phyloP scores from a whole-genome alignment of 1,140 invertebrate genomes.

The Drosophila serrata region DNA sequence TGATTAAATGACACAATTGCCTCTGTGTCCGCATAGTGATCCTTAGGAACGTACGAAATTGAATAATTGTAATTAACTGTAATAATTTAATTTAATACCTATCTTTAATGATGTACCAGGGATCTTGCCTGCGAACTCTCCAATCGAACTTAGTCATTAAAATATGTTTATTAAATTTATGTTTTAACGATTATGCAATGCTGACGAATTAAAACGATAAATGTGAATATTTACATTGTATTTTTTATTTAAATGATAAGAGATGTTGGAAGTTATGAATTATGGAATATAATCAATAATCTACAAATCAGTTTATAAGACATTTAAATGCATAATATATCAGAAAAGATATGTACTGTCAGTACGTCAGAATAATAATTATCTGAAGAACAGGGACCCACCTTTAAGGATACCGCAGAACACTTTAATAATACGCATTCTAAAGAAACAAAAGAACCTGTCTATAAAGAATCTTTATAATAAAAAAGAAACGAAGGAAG shows the following conservation, averaged over 20 bases:
- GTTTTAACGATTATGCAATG: slow-evolving; percentile 53
- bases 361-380: background rate
- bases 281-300: too few species aligned
- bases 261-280: too few species aligned
- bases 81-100: slow-evolving; percentile 79
- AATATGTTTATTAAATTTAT: slow-evolving; percentile 79
- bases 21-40: slow-evolving; percentile 75
- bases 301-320: too few species aligned
- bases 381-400: background rate
- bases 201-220: slow-evolving; percentile 72
- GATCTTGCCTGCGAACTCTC: slow-evolving; percentile 50
- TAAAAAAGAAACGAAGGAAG: background rate
- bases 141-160: slow-evolving; percentile 81
- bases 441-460: background rate
- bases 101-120: slow-evolving; percentile 71
- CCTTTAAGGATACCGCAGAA: background rate
- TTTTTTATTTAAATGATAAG: background rate
- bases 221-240: slow-evolving; percentile 44
- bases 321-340: background rate
- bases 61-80: slow-evolving; percentile 80
- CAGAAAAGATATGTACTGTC: background rate
- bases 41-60: slow-evolving; percentile 76
- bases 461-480: background rate
- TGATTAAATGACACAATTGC: slow-evolving; percentile 74
- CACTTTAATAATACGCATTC: too few species aligned